Percentiles rank a stretch among this genome's conserved stretches.
These are phyloP conservation scores for Pituophis catenifer DNA, from an alignment of 2,113 vertebrate genomes.

Conservation along the genomic window DNA sequence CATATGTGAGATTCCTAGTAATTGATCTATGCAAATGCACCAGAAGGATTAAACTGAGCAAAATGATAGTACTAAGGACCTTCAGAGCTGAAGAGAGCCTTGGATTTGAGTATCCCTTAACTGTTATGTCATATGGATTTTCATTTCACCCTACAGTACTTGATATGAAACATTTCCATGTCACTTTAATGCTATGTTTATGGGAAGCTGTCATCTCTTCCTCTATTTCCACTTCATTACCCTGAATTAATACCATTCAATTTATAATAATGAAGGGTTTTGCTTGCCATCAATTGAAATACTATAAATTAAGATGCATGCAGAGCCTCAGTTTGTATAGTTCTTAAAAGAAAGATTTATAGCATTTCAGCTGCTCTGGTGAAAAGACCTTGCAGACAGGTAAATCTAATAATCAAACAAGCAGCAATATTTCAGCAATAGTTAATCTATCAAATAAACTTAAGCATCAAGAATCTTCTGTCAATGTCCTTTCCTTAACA, in stretches of 20 bases:
- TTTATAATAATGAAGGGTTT: neutral
- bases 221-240: conserved; percentile 9
- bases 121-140: neutral
- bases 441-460: conserved; percentile 44
- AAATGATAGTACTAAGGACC: neutral
- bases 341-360: conserved; percentile 16
- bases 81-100: neutral
- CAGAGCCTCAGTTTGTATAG: neutral
- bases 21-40: neutral
- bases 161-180: neutral
- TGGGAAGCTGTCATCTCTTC: neutral
- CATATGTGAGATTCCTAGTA: neutral
- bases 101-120: neutral
- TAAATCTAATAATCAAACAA: conserved; percentile 44
- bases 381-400: conserved; percentile 26
- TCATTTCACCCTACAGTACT: neutral
- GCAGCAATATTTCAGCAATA: conserved; percentile 41
- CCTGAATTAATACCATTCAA: conserved; percentile 20
- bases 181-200: neutral
- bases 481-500: neutral
- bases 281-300: neutral
- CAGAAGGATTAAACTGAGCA: neutral
- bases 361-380: conserved; percentile 42
- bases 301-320: conserved; percentile 33
- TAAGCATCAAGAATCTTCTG: neutral